Conservation (phyloP, 2,113 vertebrate genomes). For the Cyprinus carpio region DNA sequence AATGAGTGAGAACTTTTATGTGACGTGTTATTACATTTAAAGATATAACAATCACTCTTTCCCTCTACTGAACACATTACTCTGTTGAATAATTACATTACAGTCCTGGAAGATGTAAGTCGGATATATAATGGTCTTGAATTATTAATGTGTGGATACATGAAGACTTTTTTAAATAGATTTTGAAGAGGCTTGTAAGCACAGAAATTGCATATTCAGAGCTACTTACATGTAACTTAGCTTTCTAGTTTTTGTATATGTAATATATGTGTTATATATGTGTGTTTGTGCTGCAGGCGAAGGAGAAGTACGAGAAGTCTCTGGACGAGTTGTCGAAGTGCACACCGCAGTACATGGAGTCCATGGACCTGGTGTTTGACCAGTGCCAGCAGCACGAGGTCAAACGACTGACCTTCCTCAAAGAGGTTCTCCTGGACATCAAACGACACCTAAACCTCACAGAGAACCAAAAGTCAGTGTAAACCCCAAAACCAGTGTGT, state of each 20-base stretch:
- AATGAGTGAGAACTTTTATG: not conserved
- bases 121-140: not conserved
- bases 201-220: not conserved
- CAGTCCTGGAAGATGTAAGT: not conserved
- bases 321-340: slow-evolving; percentile 93
- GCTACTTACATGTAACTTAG: not conserved
- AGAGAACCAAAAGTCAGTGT: slow-evolving; percentile 87
- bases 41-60: not conserved
- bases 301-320: slow-evolving; percentile 97
- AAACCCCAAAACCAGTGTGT: not conserved
- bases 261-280: too few species aligned
- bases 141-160: not conserved
- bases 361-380: slow-evolving; percentile 98
- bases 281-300: slow-evolving; percentile 76
- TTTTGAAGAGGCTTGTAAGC: not conserved
- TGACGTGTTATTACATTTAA: not conserved
- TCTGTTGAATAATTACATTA: not conserved
- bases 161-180: not conserved
- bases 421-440: slow-evolving; percentile 94
- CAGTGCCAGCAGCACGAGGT: slow-evolving; percentile 98
- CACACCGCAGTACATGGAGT: slow-evolving; percentile 91
- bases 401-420: slow-evolving; percentile 94
- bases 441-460: slow-evolving; percentile 96
- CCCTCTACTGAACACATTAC: not conserved
- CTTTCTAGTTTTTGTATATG: not conserved